Percentiles rank a stretch among this genome's conserved stretches.
phyloP scores from a whole-genome alignment of 2,888 invertebrate species.

The Harpagoxenus sublaevis region DNA sequence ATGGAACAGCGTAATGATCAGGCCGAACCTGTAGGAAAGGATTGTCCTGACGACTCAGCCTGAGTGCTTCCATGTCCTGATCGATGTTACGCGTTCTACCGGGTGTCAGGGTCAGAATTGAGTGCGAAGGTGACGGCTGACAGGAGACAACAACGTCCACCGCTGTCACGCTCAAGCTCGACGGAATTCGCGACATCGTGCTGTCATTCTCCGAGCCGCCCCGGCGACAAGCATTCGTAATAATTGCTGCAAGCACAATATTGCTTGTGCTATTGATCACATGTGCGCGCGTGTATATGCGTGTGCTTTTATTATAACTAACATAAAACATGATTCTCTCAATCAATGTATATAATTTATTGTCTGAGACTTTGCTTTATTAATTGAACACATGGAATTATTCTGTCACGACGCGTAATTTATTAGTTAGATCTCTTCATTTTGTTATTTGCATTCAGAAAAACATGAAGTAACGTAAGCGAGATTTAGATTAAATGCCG shows the following conservation, averaged over 20 bases:
- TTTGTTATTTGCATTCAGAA: neutral
- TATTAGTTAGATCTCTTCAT: neutral
- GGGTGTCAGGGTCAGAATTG: constrained; percentile 91
- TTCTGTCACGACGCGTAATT: neutral
- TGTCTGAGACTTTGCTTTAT: neutral
- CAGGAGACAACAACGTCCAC: constrained; percentile 84
- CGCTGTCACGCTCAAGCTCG: constrained; percentile 86
- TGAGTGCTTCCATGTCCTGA: constrained; percentile 94
- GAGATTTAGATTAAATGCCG: neutral
- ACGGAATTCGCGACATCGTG: constrained; percentile 86
- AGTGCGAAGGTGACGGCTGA: constrained; percentile 88
- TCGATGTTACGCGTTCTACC: constrained; percentile 93
- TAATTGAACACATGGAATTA: neutral
- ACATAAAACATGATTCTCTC: neutral
- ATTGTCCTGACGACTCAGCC: constrained; percentile 94
- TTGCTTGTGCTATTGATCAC: constrained; percentile 25
- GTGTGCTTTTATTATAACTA: constrained; percentile 11
- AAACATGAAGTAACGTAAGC: neutral
- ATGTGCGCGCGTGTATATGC: neutral
- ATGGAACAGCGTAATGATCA: neutral
- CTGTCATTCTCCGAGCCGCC: constrained; percentile 75
- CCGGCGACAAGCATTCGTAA: constrained; percentile 79
- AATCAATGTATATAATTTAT: neutral
- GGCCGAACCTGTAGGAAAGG: constrained; percentile 91
- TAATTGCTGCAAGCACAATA: constrained; percentile 73